phyloP scores from a whole-genome alignment of 2,113 vertebrate species.

The Stegostoma tigrinum region DNA sequence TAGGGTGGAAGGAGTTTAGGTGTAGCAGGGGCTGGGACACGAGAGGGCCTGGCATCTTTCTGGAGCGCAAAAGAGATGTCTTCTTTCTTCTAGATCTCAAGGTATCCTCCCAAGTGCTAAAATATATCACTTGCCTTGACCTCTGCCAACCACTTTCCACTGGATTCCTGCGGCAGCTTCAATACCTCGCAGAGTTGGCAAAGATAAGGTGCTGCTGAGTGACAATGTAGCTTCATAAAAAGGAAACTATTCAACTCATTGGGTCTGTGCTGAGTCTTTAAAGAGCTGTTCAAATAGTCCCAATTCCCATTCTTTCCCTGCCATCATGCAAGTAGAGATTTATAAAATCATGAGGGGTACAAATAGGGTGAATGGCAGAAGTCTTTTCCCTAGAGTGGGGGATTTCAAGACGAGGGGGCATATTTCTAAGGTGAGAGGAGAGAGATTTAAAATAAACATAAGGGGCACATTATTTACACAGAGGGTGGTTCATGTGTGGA shows the following conservation, averaged over 20 bases:
- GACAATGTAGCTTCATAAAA: background rate
- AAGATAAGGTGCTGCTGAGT: background rate
- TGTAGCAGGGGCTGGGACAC: background rate
- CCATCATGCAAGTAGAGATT: background rate
- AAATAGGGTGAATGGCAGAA: too few relatives aligned
- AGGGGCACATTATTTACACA: too few relatives aligned
- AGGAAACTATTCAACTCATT: background rate
- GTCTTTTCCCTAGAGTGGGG: too few relatives aligned
- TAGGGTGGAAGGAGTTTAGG: background rate
- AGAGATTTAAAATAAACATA: too few relatives aligned
- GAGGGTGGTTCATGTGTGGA: too few relatives aligned
- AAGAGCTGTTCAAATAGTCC: background rate
- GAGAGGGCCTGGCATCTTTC: background rate
- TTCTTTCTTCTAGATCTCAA: background rate
- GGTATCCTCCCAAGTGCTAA: background rate
- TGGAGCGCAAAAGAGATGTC: background rate
- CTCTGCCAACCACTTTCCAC: background rate
- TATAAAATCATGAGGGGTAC: too few relatives aligned
- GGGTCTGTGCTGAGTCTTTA: background rate
- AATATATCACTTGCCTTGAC: background rate
- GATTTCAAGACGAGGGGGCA: too few relatives aligned
- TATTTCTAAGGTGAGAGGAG: too few relatives aligned
- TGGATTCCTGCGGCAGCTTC: background rate
- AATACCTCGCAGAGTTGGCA: background rate
- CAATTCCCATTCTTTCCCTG: background rate